Conservation (phyloP, 2,888 invertebrate species). For the Hirtodrosophila cameraria region DNA sequence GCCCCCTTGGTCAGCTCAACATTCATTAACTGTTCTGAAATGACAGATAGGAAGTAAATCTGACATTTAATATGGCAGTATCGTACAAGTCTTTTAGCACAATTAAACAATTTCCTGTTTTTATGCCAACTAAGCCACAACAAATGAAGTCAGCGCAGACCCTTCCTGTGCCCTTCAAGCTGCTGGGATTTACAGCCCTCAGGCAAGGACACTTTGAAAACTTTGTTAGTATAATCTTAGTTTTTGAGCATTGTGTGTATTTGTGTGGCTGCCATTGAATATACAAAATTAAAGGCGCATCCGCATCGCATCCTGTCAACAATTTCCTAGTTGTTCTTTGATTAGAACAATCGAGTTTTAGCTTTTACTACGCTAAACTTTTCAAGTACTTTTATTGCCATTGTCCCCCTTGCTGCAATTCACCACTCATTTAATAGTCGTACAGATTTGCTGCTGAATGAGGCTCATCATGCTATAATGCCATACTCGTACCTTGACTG, state of each 20-base stretch:
- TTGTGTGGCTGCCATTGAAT: constrained; percentile 47
- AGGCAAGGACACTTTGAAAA: constrained; percentile 33
- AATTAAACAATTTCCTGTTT: constrained; percentile 67
- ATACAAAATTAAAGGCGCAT: constrained; percentile 79
- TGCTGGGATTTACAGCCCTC: not conserved
- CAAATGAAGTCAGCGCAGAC: constrained; percentile 46
- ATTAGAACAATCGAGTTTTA: constrained; percentile 62
- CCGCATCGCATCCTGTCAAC: constrained; percentile 81
- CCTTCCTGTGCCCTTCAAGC: constrained; percentile 13
- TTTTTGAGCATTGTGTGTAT: not conserved
- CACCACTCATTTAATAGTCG: constrained; percentile 35
- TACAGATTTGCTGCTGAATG: constrained; percentile 62
- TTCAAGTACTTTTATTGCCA: constrained; percentile 41
- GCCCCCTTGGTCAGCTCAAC: constrained; percentile 1
- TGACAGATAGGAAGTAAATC: constrained; percentile 18
- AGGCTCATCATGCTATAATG: constrained; percentile 73
- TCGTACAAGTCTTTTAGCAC: constrained; percentile 25
- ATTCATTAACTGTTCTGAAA: constrained; percentile 43
- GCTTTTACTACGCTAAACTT: constrained; percentile 51
- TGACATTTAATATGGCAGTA: constrained; percentile 1
- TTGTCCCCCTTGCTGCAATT: constrained; percentile 23
- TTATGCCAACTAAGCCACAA: constrained; percentile 23
- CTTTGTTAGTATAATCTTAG: constrained; percentile 38
- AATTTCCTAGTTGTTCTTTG: constrained; percentile 74
- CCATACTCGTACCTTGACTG: constrained; percentile 45